These are phyloP conservation scores for Nasonia longicornis DNA, from an alignment of 1,140 invertebrate species.

Conservation along the genomic window DNA sequence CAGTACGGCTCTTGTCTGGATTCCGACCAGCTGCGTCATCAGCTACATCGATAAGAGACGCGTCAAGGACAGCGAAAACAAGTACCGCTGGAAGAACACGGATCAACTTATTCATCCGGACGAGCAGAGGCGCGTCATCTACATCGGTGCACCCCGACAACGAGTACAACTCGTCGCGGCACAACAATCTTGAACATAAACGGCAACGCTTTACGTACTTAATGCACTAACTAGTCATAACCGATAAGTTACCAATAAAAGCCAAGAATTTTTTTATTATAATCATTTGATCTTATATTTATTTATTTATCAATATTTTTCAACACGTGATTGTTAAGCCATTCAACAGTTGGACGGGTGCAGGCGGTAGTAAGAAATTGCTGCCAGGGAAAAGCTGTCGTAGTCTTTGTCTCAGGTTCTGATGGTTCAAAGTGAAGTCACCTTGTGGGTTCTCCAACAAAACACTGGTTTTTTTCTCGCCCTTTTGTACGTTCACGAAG, in stretches of 20 bases:
- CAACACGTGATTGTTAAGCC: slow-evolving; percentile 31
- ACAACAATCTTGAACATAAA: slow-evolving; percentile 22
- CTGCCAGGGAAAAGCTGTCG: slow-evolving; percentile 13
- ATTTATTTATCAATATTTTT: neutral
- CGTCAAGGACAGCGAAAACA: slow-evolving; percentile 67
- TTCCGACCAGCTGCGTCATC: slow-evolving; percentile 87
- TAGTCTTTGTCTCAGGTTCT: slow-evolving; percentile 45
- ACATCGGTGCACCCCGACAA: slow-evolving; percentile 52
- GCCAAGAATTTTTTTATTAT: slow-evolving; percentile 11
- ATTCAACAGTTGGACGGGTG: slow-evolving; percentile 4
- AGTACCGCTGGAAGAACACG: slow-evolving; percentile 66
- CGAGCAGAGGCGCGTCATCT: slow-evolving; percentile 64
- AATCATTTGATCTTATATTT: neutral
- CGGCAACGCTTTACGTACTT: neutral
- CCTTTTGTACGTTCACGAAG: slow-evolving; percentile 77
- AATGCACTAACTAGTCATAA: slow-evolving; percentile 11
- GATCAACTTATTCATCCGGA: slow-evolving; percentile 67
- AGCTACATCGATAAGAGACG: slow-evolving; percentile 83
- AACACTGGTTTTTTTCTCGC: slow-evolving; percentile 72
- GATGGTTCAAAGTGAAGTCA: slow-evolving; percentile 45
- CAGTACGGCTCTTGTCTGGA: slow-evolving; percentile 91
- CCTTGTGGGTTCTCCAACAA: slow-evolving; percentile 83
- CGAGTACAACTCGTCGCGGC: slow-evolving; percentile 29
- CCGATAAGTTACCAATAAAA: slow-evolving; percentile 29
- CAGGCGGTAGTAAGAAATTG: slow-evolving; percentile 31